These are phyloP conservation scores for Anguilla japonica DNA, from an alignment of 2,113 vertebrate genomes.

Conservation along the genomic window DNA sequence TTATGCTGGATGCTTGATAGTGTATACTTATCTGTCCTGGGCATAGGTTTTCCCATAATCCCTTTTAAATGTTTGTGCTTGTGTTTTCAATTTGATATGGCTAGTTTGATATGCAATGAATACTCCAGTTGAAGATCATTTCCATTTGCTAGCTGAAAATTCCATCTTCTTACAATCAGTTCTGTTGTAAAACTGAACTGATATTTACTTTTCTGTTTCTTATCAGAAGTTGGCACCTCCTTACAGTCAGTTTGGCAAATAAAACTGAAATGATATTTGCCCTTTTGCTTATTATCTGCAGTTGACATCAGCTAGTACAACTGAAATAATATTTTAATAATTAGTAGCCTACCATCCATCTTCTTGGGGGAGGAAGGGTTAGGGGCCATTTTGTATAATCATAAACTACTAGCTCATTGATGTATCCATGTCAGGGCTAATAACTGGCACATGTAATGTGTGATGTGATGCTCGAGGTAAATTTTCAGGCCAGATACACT, in stretches of 20 bases:
- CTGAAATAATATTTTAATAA: too few relatives aligned
- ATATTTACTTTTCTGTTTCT: too few relatives aligned
- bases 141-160: neutral
- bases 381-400: too few relatives aligned
- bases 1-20: neutral
- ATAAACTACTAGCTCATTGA: neutral
- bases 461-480: neutral
- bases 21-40: neutral
- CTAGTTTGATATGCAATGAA: neutral
- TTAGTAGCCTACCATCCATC: too few relatives aligned
- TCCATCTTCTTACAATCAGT: neutral
- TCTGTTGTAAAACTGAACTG: neutral
- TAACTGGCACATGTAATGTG: neutral
- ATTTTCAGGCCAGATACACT: neutral
- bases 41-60: neutral
- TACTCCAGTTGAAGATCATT: neutral
- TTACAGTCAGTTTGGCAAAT: too few relatives aligned
- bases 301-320: too few relatives aligned
- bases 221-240: too few relatives aligned
- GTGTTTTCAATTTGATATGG: neutral
- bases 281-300: too few relatives aligned
- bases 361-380: too few relatives aligned
- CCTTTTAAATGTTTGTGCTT: neutral
- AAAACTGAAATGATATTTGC: too few relatives aligned
- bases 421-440: neutral